phyloP scores from a whole-genome alignment of 2,113 vertebrate species.

The Mus pahari region DNA sequence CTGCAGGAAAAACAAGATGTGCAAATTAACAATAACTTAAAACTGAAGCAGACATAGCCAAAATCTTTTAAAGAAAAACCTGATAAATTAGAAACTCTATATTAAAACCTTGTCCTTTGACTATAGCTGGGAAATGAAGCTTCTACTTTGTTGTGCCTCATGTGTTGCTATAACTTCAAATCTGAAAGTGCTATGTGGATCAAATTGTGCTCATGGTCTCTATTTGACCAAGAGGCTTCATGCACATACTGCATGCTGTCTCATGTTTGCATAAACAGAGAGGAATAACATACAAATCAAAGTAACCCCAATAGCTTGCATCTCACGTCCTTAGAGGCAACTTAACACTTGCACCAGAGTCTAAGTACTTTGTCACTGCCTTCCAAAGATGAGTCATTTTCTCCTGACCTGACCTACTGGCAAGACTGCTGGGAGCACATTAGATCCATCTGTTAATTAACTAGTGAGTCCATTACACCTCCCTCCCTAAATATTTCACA shows the following conservation, averaged over 20 bases:
- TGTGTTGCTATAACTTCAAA: conserved; percentile 1
- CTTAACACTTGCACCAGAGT: not conserved
- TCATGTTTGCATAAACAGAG: not conserved
- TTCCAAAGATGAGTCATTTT: conserved; percentile 43
- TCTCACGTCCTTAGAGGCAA: not conserved
- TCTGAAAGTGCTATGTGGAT: not conserved
- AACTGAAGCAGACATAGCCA: not conserved
- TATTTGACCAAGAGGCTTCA: not conserved
- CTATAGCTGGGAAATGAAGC: not conserved
- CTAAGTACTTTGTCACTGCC: conserved; percentile 20
- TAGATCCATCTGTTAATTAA: conserved; percentile 49
- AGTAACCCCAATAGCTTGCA: not conserved
- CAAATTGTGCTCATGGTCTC: conserved; percentile 19
- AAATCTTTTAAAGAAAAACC: not conserved
- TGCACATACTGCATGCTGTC: not conserved
- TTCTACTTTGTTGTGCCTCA: not conserved
- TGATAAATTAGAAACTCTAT: conserved; percentile 26
- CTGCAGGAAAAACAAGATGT: not conserved
- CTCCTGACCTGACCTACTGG: conserved; percentile 24
- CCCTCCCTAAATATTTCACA: conserved; percentile 50
- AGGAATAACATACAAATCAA: not conserved
- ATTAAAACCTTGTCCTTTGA: not conserved
- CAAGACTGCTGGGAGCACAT: not conserved
- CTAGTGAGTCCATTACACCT: conserved; percentile 21
- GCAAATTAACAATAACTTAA: not conserved